Percentiles rank a stretch among this genome's conserved stretches.
phyloP scores from a whole-genome alignment of 2,888 invertebrate genomes.

The Dicyrtoma fusca region DNA sequence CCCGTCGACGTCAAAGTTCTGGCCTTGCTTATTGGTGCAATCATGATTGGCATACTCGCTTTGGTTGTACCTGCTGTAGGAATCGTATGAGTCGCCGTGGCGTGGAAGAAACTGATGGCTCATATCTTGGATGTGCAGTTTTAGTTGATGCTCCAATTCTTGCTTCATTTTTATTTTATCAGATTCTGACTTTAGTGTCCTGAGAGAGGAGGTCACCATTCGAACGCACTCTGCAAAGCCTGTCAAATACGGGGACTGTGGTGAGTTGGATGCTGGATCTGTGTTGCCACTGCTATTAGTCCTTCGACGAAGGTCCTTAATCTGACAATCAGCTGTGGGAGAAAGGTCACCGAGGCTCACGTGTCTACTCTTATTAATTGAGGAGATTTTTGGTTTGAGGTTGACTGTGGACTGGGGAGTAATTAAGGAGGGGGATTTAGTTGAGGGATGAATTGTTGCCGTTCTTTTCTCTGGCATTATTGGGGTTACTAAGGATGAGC shows the following conservation, averaged over 20 bases:
- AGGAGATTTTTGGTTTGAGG: constrained; percentile 4
- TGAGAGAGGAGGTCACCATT: constrained; percentile 43
- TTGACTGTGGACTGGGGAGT: constrained; percentile 9
- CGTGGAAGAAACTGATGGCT: neutral
- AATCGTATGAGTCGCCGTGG: neutral
- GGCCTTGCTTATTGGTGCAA: neutral
- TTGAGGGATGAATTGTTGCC: constrained; percentile 10
- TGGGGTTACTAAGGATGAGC: neutral
- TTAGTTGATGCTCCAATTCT: constrained; percentile 47
- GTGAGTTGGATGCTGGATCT: neutral
- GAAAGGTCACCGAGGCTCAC: neutral
- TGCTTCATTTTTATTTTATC: constrained; percentile 11
- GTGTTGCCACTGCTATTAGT: neutral
- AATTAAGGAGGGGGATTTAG: constrained; percentile 6
- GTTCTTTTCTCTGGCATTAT: constrained; percentile 12
- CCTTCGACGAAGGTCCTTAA: too few species aligned
- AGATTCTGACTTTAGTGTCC: constrained; percentile 25
- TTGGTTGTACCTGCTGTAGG: too few species aligned
- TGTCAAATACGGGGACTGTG: constrained; percentile 29
- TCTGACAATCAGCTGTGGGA: too few species aligned
- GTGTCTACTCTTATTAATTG: constrained; percentile 3
- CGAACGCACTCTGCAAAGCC: constrained; percentile 52
- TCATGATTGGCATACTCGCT: neutral
- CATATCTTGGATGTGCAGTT: constrained; percentile 42
- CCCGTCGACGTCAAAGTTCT: neutral